These are phyloP conservation scores for Elysia crispata DNA, from an alignment of 2,888 invertebrate species.

Conservation along the genomic window DNA sequence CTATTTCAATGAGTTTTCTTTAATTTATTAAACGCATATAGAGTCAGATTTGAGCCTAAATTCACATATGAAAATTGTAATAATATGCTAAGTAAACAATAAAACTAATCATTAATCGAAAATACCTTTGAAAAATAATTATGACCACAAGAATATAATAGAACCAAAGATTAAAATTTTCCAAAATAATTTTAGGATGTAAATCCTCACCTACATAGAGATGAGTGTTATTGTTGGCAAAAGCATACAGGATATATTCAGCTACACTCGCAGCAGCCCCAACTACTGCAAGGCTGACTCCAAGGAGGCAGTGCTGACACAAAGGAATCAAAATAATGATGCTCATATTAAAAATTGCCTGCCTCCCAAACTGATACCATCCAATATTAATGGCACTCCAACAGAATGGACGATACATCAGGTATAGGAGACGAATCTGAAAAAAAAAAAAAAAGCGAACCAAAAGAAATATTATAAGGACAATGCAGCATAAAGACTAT, in stretches of 20 bases:
- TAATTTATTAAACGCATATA: too few relatives aligned
- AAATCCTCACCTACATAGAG: slow-evolving; percentile 34
- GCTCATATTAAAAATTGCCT: background rate
- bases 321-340: background rate
- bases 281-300: slow-evolving; percentile 17
- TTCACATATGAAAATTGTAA: too few relatives aligned
- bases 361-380: slow-evolving; percentile 30
- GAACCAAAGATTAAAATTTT: background rate
- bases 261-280: slow-evolving; percentile 20
- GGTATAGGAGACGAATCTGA: slow-evolving; percentile 44
- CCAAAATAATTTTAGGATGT: too few relatives aligned
- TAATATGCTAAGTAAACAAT: too few relatives aligned
- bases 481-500: too few relatives aligned
- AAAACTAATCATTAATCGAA: too few relatives aligned
- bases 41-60: too few relatives aligned
- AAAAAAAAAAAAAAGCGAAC: background rate
- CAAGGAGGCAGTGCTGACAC: slow-evolving; percentile 23
- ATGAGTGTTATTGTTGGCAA: slow-evolving; percentile 9
- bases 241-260: slow-evolving; percentile 19
- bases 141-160: background rate
- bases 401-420: slow-evolving; percentile 53
- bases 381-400: slow-evolving; percentile 51
- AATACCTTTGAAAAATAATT: too few relatives aligned
- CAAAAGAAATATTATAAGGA: background rate
- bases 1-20: too few relatives aligned